Evolutionary conservation across 1,140 invertebrate species (phyloP), one percentile per base, ranked within the genome.

Genomic region (Drosophila ercepeae): DNA sequence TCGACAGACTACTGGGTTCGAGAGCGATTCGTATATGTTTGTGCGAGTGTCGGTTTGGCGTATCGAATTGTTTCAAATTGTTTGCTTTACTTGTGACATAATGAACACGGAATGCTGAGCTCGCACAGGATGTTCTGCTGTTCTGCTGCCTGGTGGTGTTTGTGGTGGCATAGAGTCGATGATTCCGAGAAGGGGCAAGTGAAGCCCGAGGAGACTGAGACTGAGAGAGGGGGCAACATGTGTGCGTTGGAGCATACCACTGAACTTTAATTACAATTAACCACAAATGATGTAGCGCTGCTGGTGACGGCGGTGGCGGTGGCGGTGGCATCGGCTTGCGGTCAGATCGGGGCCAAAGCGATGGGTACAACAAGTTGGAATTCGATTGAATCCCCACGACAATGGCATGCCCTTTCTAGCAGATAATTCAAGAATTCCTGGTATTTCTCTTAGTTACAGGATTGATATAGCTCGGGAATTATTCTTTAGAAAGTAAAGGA

Each of bases 241-340:
- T 81, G 67, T 76, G 59, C 73, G 51, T 55, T 67, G 63, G 59
- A 67, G 73, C 73, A 73, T 65, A 63, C 58, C 72, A 72, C 77
- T 70, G 81, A 81, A 86, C 77, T 86, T 88, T 86, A 86, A 88
- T 86, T 86, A 86, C 81, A 86, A 74, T 77, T 81, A 77, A 86
- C 82, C 81, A 29, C 82, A 88, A 86, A 81, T 81, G 76, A 84
- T 84, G 81, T 78, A 65, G 76, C 81, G 65, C 75, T 64, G 74
- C 75, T 64, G 74, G 75, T 71, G 52, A 74, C 46, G 61, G 57
- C 25, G 73, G 74, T 71, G 51, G 64, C 46, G 61, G 57, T 50
- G 76, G 74, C 46, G 72, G 73, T 67, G 57, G 71, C 53, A 57
- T 34, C 51, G 63, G 44, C 61, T 71, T 79, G 79, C 50, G 79